Base-by-base conservation (phyloP, 2,797 vertebrate species). In the Semaprochilodus insignis region DNA sequence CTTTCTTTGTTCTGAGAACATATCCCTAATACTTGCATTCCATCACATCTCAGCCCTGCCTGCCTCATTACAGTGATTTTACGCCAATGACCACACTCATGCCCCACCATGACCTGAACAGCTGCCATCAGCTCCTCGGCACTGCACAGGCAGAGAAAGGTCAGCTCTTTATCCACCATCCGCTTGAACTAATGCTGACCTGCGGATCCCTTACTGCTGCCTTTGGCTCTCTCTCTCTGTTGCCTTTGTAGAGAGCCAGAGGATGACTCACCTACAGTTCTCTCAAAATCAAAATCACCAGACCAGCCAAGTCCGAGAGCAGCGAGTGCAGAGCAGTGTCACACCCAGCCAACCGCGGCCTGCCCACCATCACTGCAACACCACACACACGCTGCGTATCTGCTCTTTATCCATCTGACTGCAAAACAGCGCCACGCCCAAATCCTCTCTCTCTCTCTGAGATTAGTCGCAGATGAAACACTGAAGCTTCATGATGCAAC, bases 131-230 rank as follows among this genome's bases (percentile, higher is more conserved):
- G 67, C 27, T 14, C 55, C 31, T 48, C 1, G 6, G 36, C 51
- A 67, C 52, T 17, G 25, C 48, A 73, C 40, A 79, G 57, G 65
- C 57, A 77, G 34, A 36, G 48, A 69, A 82, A 76, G 71, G 77
- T 79, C 51, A 76, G 11, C 59, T 17, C n/a, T 82, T 73, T 31
- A 76, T 54, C 57, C 65, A 36, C 27, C 23, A 60, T 23, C 15
- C 21, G 54, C 52, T 67, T 66, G 17, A 71, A 76, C 75, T 55
- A 51, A 48, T 44, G 23, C n/a, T 67, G 59, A 63, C 34, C 69
- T 25, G 63, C 5, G n/a, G 51, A 82, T 52, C 63, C 15, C 51
- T 73, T 67, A n/a, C 31, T 14, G n/a, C 15, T 74, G 72, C 15
- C 31, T 54, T 59, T 70, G 55, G 55, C 36, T 81, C 36, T 44